Conservation (phyloP, 2,797 vertebrate species). For the Kryptolebias ocellatus region DNA sequence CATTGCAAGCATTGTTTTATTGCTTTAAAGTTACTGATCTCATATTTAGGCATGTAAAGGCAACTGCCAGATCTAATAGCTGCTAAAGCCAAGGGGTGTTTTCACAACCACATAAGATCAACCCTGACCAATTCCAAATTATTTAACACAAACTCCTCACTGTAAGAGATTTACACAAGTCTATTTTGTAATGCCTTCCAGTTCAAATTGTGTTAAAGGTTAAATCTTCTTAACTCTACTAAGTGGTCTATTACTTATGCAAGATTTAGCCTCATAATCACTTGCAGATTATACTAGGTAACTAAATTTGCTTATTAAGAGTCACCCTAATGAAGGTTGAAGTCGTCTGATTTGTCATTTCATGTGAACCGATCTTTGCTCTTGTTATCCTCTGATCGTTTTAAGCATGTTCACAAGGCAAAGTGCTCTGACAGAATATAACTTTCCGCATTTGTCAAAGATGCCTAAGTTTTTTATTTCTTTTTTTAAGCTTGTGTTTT, state of each 20-base stretch:
- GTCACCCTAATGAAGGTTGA: conserved; percentile 7
- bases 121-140: not conserved
- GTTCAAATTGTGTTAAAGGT: conserved; percentile 46
- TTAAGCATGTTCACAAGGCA: conserved; percentile 40
- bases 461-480: not conserved
- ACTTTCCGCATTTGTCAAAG: conserved; percentile 31
- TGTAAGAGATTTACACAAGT: conserved; percentile 13
- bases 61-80: conserved; percentile 1
- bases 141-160: conserved; percentile 8
- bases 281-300: conserved; percentile 29
- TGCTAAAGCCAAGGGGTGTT: not conserved
- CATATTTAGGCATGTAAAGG: not conserved
- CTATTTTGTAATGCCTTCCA: conserved; percentile 17
- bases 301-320: conserved; percentile 23
- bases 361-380: conserved; percentile 4
- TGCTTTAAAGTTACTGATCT: conserved; percentile 7
- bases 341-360: conserved; percentile 20
- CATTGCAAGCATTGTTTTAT: not conserved
- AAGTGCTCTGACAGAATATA: conserved; percentile 22
- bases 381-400: conserved; percentile 1
- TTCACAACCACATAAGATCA: conserved; percentile 7
- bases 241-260: conserved; percentile 39
- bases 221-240: conserved; percentile 28
- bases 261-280: conserved; percentile 40
- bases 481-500: conserved; percentile 12